Evolutionary conservation across 2,797 vertebrate species (phyloP), one percentile per base, ranked within the genome.

Genomic region (Setipinna tenuifilis): DNA sequence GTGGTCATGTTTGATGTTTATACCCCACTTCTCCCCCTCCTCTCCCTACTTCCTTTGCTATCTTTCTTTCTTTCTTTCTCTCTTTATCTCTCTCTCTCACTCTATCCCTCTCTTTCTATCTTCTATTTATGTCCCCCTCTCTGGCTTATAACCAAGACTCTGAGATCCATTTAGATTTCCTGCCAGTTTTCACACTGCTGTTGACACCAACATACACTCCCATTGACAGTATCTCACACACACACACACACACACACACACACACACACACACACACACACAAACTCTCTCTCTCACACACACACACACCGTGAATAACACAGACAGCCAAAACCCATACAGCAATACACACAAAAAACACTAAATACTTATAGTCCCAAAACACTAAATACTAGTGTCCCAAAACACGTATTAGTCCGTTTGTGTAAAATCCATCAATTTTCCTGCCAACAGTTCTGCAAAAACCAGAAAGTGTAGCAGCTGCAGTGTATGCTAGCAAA

Each of bases 1-100:
- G 96, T 96, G 90, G 94, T 95, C 96, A 95, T 97, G 96, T 97
- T 96, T 96, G 95, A 96, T 97, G 96, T 97, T 94, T 91, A 95
- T 95, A 92, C 90, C 90, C 93, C 92, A 85, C 85, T 91, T 92
- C 94, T 89, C 93, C 91, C 89, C 93, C 90, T 9, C 85, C 89
- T 87, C 78, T 75, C 84, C 81, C 86, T 62, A 90, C 71, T 88
- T 41, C 86, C 85, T 87, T n/a, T n/a, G n/a, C 61, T 91, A 46
- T 87, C 87, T 86, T 82, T 81, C 81, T 85, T 57, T 85, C 88
- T 93, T 88, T 57, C 80, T 86, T 19, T 62, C 81, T n/a, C 17
- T 31, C 11, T 21, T 31, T 59, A n/a, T 65, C 75, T 90, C 81
- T 87, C 85, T 75, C 83, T 89, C 71, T 85, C 59, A 82, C 85